Conservation (phyloP, 2,113 vertebrate genomes). For the Casuarius casuarius region DNA sequence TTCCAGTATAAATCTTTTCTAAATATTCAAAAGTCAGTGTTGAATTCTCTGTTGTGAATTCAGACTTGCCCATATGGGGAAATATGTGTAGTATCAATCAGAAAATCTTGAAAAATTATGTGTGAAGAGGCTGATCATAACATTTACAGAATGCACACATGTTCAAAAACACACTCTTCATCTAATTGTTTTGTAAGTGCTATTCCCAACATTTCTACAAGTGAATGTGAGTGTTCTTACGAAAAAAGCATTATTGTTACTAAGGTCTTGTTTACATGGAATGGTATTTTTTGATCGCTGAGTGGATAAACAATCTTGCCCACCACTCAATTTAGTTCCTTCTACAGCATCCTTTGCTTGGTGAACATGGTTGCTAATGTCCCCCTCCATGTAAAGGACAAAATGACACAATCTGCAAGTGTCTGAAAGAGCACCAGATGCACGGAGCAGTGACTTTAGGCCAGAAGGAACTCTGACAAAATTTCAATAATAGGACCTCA, state of each 20-base stretch:
- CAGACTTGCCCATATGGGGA: constrained; percentile 61
- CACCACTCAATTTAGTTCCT: neutral
- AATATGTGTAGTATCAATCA: constrained; percentile 62
- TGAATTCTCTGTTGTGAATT: constrained; percentile 63
- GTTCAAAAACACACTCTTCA: constrained; percentile 10
- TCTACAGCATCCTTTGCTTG: neutral
- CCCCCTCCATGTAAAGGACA: neutral
- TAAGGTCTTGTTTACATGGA: neutral
- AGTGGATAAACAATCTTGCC: neutral
- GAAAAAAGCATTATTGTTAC: neutral
- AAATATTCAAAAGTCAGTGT: constrained; percentile 51
- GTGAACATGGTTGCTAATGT: neutral
- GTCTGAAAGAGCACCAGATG: neutral
- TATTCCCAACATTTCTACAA: neutral
- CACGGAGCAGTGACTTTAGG: neutral
- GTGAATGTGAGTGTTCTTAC: neutral
- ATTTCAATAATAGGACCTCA: neutral
- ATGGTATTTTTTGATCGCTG: neutral
- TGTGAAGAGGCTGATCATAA: constrained; percentile 65
- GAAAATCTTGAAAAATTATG: constrained; percentile 63
- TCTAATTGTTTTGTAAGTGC: constrained; percentile 23
- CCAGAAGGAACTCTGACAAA: neutral
- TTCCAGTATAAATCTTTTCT: constrained; percentile 46
- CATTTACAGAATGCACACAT: constrained; percentile 65
- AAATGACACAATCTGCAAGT: neutral